These are phyloP conservation scores for Phylloscopus collybita DNA, from an alignment of 2,797 vertebrate genomes.

Conservation along the genomic window DNA sequence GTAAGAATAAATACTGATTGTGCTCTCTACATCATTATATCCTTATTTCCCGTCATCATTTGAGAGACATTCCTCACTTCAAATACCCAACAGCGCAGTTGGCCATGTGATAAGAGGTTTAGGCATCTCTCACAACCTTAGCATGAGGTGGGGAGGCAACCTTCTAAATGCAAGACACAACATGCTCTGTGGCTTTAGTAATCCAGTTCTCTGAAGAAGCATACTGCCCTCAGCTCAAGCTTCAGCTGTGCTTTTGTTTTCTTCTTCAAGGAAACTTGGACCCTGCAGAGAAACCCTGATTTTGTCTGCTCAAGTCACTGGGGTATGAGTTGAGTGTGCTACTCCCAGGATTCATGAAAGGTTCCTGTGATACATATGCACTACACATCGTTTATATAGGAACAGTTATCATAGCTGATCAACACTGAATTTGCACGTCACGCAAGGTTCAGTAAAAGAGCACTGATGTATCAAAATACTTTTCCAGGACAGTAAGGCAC, in stretches of 20 bases:
- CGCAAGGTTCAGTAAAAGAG: not conserved
- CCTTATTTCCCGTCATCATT: not conserved
- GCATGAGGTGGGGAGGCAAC: not conserved
- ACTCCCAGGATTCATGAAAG: not conserved
- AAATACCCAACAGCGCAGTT: not conserved
- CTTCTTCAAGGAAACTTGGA: not conserved
- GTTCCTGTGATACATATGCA: not conserved
- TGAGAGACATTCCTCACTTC: not conserved
- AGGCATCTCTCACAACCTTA: rapidly evolving
- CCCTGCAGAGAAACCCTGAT: not conserved
- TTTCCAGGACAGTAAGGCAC: not conserved
- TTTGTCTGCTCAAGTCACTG: not conserved
- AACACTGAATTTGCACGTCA: not conserved
- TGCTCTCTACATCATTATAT: not conserved
- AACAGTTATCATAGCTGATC: not conserved
- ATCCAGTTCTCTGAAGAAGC: not conserved
- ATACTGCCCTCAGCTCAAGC: not conserved
- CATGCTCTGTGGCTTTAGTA: not conserved
- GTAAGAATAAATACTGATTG: not conserved
- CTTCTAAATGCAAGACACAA: not conserved
- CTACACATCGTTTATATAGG: rapidly evolving
- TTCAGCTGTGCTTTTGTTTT: not conserved
- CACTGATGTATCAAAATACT: not conserved
- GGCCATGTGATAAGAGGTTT: not conserved
- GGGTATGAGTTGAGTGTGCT: not conserved